Evolutionary conservation across 2,888 invertebrate genomes (phyloP), one percentile per base, ranked within the genome.

Genomic region (Andrena trimmerana): DNA sequence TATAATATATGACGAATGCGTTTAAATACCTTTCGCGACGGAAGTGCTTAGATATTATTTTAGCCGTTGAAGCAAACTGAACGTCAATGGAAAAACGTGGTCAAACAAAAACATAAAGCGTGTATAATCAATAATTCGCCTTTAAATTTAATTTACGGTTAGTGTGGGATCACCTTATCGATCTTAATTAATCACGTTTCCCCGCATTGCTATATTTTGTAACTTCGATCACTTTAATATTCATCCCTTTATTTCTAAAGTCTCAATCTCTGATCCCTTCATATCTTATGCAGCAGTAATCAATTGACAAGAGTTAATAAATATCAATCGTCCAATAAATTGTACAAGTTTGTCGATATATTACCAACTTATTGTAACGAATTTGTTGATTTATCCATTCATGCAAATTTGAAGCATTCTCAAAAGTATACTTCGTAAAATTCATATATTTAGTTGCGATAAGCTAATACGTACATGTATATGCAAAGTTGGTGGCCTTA

Each of bases 101-200:
- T 60, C 60, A 52, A 59, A 60, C 29, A 42, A 36, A 60, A 60
- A 60, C 63, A 66, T 33, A 48, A 71, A 65, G 27, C 65, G 31
- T 59, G 29, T 48, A 31, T 31, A 31, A 77, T 72, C 50, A 27
- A 74, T 74, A 66, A 66, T 66, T 66, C 2, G 65, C 27, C n/a
- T 73, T 36, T n/a, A 65, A 36, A 13, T 57, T 66, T 57, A 10
- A 65, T 63, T 57, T 29, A n/a, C 27, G 16, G 2, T n/a, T 62
- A 5, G 20, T 20, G 2, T 10, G 20, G 10, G 10, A 20, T 33
- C 20, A 36, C n/a, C 29, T 31, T 60, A 31, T n/a, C 29, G 6
- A 6, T 60, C 16, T 60, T 7, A 60, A 52, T 8, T 52, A 52
- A 7, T 52, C 20, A 8, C 20, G 20, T 20, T 20, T 52, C 50